Base-by-base conservation (phyloP, 2,113 vertebrate species). In the Alexandromys fortis region DNA sequence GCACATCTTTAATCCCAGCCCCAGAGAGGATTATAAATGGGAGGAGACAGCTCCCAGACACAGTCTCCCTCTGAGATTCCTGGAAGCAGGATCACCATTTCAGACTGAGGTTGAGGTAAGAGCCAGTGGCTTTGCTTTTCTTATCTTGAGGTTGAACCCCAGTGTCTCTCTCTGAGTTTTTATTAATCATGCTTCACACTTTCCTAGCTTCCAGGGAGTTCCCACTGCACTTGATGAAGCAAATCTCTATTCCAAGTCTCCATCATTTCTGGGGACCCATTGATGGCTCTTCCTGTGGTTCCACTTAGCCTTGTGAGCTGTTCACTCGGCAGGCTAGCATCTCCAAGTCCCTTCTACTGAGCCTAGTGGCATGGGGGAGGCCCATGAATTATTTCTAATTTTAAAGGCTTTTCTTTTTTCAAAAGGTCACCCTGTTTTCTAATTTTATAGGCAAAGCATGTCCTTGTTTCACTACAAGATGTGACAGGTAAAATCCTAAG, bases 301-400 rank as follows among this genome's bases (percentile, higher is more conserved):
- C 89, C 68, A 8, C 47, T 94, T 2, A 0, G 49, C 89, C 14
- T 83, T 68, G 33, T 73, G 21, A 67, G 52, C 1, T 73, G 52
- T 91, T 89, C 17, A n/a, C 58, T 2, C 1, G 2, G 19, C 19
- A 65, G 26, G 11, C 33, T 65, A 33, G 6, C 30, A n/a, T 65
- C 30, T 30, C 35, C 2, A 4, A 49, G 45, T 22, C 17, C 30
- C 42, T 61, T 95, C 88, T 93, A 82, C 79, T 96, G 79, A 73
- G 22, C 22, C 86, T 38, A 58, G 55, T 21, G 55, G 17, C 0
- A 30, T 16, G 12, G 86, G 65, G 72, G 88, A 5, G 5, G 91
- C 96, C 79, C 49, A 8, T 77, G 61, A 93, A 92, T 95, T 92
- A n/a, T 83, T 94, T 96, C 85, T 94, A 67, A 94, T 92, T 45